Evolutionary conservation across 2,888 invertebrate species (phyloP).

Genomic region (Lasius platythorax): DNA sequence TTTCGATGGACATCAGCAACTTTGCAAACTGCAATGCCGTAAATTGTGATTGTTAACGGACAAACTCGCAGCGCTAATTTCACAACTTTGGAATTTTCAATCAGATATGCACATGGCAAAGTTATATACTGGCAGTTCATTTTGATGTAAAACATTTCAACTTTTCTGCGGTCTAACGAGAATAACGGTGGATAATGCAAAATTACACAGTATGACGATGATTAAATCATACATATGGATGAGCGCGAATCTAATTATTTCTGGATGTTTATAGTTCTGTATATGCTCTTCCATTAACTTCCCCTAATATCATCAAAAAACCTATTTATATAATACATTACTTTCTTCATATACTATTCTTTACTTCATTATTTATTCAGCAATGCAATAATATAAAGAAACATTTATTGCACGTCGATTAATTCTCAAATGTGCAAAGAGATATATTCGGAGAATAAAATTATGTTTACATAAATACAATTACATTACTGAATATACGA

Average conservation of each 20-base stretch:
- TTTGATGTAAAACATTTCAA: conserved; percentile 42
- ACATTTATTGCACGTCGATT: neutral
- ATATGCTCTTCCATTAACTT: conserved; percentile 2
- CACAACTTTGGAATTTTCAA: conserved; percentile 40
- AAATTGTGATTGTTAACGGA: conserved; percentile 44
- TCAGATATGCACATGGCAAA: conserved; percentile 30
- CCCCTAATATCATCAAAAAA: conserved; percentile 19
- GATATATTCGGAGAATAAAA: neutral
- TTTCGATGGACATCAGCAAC: conserved; percentile 39
- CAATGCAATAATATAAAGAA: neutral
- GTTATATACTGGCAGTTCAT: conserved; percentile 22
- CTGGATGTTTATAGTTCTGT: conserved; percentile 14
- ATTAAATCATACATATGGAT: conserved; percentile 27
- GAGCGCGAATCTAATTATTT: conserved; percentile 7
- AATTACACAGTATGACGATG: conserved; percentile 22
- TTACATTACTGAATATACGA: neutral
- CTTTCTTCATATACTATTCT: conserved; percentile 2
- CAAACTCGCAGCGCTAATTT: conserved; percentile 40
- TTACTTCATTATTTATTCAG: conserved; percentile 18
- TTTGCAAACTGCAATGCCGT: conserved; percentile 5
- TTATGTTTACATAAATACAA: neutral
- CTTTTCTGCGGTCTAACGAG: conserved; percentile 36
- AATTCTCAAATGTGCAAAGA: neutral
- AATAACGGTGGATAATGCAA: conserved; percentile 28
- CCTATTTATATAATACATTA: conserved; percentile 8